Evolutionary conservation across 2,888 invertebrate genomes (phyloP).

Genomic region (Thymelicus sylvestris): DNA sequence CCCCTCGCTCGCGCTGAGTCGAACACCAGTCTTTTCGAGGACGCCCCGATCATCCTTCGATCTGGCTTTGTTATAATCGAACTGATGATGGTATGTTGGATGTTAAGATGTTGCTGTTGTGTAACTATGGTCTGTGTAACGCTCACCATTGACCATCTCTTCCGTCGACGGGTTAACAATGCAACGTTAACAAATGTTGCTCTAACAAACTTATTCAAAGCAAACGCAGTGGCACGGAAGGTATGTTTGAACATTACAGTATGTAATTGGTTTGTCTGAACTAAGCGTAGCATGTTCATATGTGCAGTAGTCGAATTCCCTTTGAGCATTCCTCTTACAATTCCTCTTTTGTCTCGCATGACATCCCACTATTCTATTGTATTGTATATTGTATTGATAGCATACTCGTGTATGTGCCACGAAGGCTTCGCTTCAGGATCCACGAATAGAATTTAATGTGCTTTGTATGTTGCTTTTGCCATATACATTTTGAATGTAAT

Average conservation of each 20-base stretch:
- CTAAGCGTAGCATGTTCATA: constrained; percentile 9
- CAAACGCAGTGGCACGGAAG: neutral
- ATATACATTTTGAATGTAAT: too few species aligned
- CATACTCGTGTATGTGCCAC: neutral
- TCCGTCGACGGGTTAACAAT: neutral
- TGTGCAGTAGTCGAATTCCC: constrained; percentile 3
- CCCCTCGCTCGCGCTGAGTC: constrained; percentile 12
- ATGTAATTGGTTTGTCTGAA: neutral
- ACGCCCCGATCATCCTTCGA: constrained; percentile 7
- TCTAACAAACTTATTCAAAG: too few species aligned
- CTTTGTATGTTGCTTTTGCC: neutral
- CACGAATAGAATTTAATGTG: neutral
- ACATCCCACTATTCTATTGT: neutral
- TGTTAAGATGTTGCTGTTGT: neutral
- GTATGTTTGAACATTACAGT: neutral
- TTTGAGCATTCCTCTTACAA: constrained; percentile 4
- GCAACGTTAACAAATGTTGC: neutral
- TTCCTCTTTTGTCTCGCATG: neutral
- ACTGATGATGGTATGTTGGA: constrained; percentile 13
- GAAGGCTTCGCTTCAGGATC: neutral
- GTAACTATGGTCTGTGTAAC: too few species aligned
- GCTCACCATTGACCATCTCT: neutral
- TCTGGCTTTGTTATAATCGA: constrained; percentile 18
- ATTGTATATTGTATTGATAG: neutral
- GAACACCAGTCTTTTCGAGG: constrained; percentile 20